phyloP scores from a whole-genome alignment of 2,113 vertebrate species.

The Ardeotis arabs region DNA sequence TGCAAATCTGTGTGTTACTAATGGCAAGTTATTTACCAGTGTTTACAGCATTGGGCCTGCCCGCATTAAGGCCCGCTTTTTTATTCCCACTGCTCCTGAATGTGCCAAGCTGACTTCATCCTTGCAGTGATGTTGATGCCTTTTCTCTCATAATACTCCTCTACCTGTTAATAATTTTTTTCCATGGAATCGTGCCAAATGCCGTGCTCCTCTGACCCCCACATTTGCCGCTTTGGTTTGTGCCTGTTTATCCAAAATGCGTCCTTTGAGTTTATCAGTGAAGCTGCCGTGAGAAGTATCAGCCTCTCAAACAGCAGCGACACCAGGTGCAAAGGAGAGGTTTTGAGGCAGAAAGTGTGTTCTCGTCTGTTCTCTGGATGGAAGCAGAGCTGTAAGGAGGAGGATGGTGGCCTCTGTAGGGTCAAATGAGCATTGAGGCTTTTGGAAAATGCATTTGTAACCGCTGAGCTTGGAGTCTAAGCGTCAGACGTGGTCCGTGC shows the following conservation, averaged over 20 bases:
- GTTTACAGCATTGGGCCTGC: neutral
- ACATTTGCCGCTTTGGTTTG: neutral
- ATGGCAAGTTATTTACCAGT: neutral
- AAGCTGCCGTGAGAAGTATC: neutral
- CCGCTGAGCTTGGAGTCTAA: neutral
- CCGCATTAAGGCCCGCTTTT: neutral
- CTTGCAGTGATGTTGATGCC: neutral
- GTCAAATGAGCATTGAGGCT: neutral
- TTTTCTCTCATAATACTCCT: neutral
- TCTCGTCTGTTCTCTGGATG: neutral
- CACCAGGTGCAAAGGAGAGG: neutral
- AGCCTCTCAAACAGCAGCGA: neutral
- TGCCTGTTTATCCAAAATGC: neutral
- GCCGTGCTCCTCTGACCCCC: neutral
- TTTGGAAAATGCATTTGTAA: neutral
- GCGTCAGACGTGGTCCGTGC: neutral
- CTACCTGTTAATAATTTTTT: neutral
- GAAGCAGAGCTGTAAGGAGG: neutral
- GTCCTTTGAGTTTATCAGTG: neutral
- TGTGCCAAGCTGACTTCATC: neutral
- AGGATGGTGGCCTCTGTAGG: neutral
- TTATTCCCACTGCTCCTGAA: neutral
- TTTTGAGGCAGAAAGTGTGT: neutral
- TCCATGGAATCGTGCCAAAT: neutral
- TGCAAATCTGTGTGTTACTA: neutral